Evolutionary conservation across 2,113 vertebrate species (phyloP).

Genomic region (Perca flavescens): DNA sequence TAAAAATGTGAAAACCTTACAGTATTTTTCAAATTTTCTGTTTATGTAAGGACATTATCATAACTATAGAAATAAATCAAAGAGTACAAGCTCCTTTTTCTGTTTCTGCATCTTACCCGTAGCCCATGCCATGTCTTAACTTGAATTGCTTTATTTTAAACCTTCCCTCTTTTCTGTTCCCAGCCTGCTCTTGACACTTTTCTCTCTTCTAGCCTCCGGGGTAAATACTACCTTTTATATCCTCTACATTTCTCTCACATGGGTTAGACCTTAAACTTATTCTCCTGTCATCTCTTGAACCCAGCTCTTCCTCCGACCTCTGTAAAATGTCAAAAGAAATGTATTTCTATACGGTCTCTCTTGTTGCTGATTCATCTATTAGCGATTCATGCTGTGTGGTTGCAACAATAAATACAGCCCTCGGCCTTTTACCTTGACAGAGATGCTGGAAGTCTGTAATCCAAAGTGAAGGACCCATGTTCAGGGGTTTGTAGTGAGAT

Average conservation of each 20-base stretch:
- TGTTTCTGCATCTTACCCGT: neutral
- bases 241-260: conserved; percentile 36
- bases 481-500: neutral
- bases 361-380: conserved; percentile 16
- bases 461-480: neutral
- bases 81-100: neutral
- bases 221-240: conserved; percentile 19
- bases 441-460: conserved; percentile 10
- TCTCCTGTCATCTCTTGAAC: conserved; percentile 9
- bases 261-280: conserved; percentile 9
- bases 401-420: neutral
- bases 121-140: neutral
- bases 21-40: neutral
- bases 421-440: conserved; percentile 38
- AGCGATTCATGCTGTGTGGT: conserved; percentile 25
- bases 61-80: neutral
- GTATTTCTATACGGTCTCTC: conserved; percentile 15
- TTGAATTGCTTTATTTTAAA: neutral
- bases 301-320: conserved; percentile 1
- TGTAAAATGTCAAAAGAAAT: conserved; percentile 29
- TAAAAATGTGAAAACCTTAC: neutral
- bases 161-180: neutral
- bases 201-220: conserved; percentile 12
- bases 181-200: neutral
- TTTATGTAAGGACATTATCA: neutral